Percentiles rank a stretch among this genome's conserved stretches.
These are phyloP conservation scores for Corydoras maculifer DNA, from an alignment of 2,113 vertebrate species.

Conservation along the genomic window DNA sequence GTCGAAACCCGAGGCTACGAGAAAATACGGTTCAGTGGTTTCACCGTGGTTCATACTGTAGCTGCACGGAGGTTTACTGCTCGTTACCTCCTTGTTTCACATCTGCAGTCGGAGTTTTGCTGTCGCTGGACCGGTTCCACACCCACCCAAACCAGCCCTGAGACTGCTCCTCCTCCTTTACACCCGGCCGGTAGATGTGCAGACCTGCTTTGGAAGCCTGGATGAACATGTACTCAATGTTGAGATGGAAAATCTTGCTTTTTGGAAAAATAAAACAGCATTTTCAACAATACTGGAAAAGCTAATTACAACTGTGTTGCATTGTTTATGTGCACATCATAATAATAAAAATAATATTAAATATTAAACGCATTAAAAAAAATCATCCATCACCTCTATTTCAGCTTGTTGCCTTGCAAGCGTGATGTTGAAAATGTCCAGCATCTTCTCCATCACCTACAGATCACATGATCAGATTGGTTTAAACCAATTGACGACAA, in stretches of 20 bases:
- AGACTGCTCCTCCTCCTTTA: conserved; percentile 79
- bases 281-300: too few species aligned
- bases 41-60: background rate
- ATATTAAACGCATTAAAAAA: too few species aligned
- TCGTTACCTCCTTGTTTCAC: conserved; percentile 73
- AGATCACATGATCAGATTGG: background rate
- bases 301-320: too few species aligned
- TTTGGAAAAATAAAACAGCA: too few species aligned
- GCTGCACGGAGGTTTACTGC: background rate
- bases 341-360: too few species aligned
- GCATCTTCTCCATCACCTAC: conserved; percentile 76
- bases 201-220: conserved; percentile 60
- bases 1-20: conserved; percentile 70
- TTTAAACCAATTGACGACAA: too few species aligned
- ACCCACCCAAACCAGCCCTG: conserved; percentile 88
- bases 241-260: background rate
- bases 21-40: background rate
- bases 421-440: conserved; percentile 98
- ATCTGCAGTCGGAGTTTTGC: conserved; percentile 59
- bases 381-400: conserved; percentile 76
- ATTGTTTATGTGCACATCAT: too few species aligned
- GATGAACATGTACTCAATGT: background rate
- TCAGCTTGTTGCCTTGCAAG: conserved; percentile 91
- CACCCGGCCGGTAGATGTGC: conserved; percentile 78
- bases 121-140: conserved; percentile 79